Evolutionary conservation across 2,888 invertebrate species (phyloP), one percentile per base, ranked within the genome.

Genomic region (Margaritifera margaritifera): DNA sequence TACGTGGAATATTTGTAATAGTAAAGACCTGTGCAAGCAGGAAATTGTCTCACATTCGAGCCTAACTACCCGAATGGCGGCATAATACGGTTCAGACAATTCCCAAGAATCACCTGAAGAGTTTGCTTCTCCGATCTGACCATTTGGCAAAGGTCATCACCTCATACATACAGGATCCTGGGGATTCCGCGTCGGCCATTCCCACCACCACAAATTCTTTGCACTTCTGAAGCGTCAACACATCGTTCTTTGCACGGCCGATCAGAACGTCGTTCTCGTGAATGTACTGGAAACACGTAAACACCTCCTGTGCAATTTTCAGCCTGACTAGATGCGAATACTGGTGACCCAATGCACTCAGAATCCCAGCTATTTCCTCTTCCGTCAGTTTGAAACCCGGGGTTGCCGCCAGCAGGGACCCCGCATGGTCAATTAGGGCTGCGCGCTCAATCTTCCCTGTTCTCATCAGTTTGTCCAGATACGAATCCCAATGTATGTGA

Each of bases 101-200:
- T 8, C 15, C 42, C 42, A 42, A 42, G 42, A 42, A 42, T 42
- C 42, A 42, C 15, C 42, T 42, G 15, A 2, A 15, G 15, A 15
- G 42, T 42, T 42, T 42, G 42, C 42, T 15, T 42, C 15, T 42
- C 42, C 42, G 42, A 3, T 42, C 15, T 42, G 42, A 66, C n/a
- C 71, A 64, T 53, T 74, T 75, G 6, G 72, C 77, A 57, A 81
- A 78, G 53, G 76, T 76, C 6, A 77, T 74, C 62, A 84, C 78
- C 68, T 84, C 83, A 57, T 79, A 83, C 19, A 83, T 71, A 55
- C 82, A 80, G 15, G 84, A 84, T 0, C 84, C 84, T 0, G 83
- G 84, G 0, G 79, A 77, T 25, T 77, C 76, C 6, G 79, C 68
- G 51, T 77, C 67, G 0, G 81, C 74, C 8, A 82, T 60, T 15